These are phyloP conservation scores for Neuroterus valhalla DNA, from an alignment of 1,140 invertebrate species.

Conservation along the genomic window DNA sequence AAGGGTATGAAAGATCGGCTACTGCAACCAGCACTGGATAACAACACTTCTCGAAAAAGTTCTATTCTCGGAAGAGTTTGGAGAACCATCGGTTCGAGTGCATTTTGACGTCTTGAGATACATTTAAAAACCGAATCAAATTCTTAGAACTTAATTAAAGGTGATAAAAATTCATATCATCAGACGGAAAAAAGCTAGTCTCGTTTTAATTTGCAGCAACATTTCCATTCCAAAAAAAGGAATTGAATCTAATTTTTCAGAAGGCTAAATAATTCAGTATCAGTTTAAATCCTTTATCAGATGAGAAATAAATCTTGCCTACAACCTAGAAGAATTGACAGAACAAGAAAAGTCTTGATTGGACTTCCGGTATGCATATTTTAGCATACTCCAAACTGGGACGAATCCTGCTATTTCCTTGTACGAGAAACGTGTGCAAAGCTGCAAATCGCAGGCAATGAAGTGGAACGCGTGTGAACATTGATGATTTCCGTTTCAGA, in stretches of 20 bases:
- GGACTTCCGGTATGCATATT: neutral
- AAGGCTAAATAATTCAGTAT: constrained; percentile 14
- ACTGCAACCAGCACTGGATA: neutral
- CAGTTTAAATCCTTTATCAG: neutral
- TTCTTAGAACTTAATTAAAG: too few relatives aligned
- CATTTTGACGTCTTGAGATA: neutral
- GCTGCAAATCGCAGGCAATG: neutral
- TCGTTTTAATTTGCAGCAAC: too few relatives aligned
- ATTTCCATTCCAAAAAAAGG: too few relatives aligned
- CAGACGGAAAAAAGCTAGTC: too few relatives aligned
- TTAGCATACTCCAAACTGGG: neutral
- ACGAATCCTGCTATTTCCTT: too few relatives aligned
- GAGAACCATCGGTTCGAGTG: neutral
- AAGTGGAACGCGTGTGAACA: constrained; percentile 33
- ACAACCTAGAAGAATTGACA: neutral
- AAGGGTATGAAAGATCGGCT: too few relatives aligned
- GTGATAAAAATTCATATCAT: too few relatives aligned
- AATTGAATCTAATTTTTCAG: neutral
- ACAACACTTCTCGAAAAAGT: constrained; percentile 10
- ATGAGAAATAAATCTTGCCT: neutral
- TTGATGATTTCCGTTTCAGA: constrained; percentile 72
- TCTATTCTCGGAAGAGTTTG: constrained; percentile 5
- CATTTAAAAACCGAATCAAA: too few relatives aligned
- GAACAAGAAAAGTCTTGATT: neutral
- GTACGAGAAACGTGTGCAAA: too few relatives aligned